Evolutionary conservation across 2,888 invertebrate species (phyloP).

Genomic region (Drosophila limbata): DNA sequence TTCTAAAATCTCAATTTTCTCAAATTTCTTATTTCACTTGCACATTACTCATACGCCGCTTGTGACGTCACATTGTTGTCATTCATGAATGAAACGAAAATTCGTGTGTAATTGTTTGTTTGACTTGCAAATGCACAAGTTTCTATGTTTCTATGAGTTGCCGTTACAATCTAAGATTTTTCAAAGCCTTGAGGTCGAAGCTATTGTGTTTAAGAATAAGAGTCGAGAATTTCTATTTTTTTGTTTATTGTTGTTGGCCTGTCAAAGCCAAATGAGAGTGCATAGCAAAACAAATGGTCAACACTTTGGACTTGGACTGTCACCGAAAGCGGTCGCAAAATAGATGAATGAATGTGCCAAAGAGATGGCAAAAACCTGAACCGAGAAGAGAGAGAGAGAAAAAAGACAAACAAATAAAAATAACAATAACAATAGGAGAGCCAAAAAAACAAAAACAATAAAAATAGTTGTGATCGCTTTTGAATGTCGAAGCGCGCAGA

Average conservation of each 20-base stretch:
- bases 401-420: constrained; percentile 27
- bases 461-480: constrained; percentile 52
- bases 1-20: neutral
- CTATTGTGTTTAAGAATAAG: constrained; percentile 8
- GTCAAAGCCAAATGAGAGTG: constrained; percentile 16
- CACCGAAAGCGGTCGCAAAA: constrained; percentile 45
- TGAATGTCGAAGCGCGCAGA: constrained; percentile 47
- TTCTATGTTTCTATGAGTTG: neutral
- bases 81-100: constrained; percentile 37
- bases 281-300: constrained; percentile 38
- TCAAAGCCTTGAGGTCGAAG: constrained; percentile 32
- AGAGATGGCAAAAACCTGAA: constrained; percentile 43
- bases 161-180: constrained; percentile 7
- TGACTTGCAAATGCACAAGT: constrained; percentile 3
- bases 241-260: constrained; percentile 1
- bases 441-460: constrained; percentile 15
- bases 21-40: constrained; percentile 32
- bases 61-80: constrained; percentile 53
- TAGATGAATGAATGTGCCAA: constrained; percentile 63
- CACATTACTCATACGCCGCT: constrained; percentile 54
- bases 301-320: constrained; percentile 39
- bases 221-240: constrained; percentile 29
- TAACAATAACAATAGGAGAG: constrained; percentile 23
- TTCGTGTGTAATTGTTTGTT: constrained; percentile 26
- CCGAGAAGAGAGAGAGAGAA: constrained; percentile 8